Conservation (phyloP, 2,797 vertebrate species). For the Huso huso region DNA sequence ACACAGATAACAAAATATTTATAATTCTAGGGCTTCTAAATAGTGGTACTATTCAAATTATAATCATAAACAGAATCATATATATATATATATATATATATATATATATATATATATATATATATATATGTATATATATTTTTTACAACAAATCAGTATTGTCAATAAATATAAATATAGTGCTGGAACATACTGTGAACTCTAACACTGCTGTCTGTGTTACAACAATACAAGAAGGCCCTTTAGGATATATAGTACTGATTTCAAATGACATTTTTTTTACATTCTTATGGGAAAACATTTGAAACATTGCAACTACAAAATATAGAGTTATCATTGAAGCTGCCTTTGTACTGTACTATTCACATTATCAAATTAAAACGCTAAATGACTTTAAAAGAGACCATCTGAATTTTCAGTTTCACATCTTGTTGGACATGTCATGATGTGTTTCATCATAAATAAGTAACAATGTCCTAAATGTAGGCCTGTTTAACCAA, state of each 20-base stretch:
- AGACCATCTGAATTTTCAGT: conserved; percentile 9
- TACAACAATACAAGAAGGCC: conserved; percentile 59
- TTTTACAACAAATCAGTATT: conserved; percentile 58
- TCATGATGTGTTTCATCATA: too few species aligned
- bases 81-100: too few species aligned
- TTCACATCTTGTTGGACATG: not conserved
- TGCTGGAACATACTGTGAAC: conserved; percentile 43
- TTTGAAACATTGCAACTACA: conserved; percentile 68
- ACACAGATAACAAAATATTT: conserved; percentile 57
- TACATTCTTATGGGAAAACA: conserved; percentile 61
- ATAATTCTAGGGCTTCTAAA: conserved; percentile 56
- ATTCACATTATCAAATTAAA: conserved; percentile 50
- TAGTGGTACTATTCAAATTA: conserved; percentile 55
- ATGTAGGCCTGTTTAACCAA: too few species aligned
- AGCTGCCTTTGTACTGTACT: conserved; percentile 39
- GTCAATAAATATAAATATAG: conserved; percentile 77
- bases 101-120: too few species aligned
- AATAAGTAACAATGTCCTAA: too few species aligned
- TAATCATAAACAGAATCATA: conserved; percentile 67
- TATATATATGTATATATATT: conserved; percentile 34
- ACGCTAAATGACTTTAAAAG: conserved; percentile 33
- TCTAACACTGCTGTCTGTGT: conserved; percentile 49
- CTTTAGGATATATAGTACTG: conserved; percentile 63
- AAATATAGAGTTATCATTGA: conserved; percentile 59
- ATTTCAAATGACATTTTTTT: conserved; percentile 61